Evolutionary conservation across 2,888 invertebrate genomes (phyloP).

Genomic region (Tridacna crocea): DNA sequence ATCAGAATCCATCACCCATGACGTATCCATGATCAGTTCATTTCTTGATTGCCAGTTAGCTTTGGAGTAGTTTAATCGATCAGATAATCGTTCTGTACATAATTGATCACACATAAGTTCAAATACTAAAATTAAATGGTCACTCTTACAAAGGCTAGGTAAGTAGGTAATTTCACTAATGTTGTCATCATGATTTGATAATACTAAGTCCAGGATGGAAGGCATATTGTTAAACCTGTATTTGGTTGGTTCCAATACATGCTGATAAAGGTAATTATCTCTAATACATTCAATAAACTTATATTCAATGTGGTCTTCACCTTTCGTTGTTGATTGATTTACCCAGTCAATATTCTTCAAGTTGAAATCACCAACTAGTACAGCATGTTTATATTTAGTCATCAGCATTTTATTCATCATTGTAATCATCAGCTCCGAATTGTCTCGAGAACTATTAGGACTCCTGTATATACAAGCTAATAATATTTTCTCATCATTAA

Average conservation of each 20-base stretch:
- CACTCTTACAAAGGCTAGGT: not conserved
- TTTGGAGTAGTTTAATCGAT: not conserved
- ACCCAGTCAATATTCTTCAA: not conserved
- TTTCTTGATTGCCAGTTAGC: not conserved
- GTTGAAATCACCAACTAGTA: slow-evolving; percentile 2
- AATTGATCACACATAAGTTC: not conserved
- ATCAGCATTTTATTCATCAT: not conserved
- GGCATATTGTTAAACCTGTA: not conserved
- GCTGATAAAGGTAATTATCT: not conserved
- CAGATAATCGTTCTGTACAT: no score
- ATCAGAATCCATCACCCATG: no score
- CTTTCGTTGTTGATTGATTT: not conserved
- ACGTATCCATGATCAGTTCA: not conserved
- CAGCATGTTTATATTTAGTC: not conserved
- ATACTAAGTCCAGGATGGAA: not conserved
- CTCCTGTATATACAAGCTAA: not conserved
- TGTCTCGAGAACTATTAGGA: not conserved
- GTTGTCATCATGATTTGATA: not conserved
- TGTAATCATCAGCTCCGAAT: not conserved
- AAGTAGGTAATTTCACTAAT: not conserved
- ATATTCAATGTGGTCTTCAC: not conserved
- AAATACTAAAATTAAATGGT: not conserved
- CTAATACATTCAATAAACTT: slow-evolving; percentile 1
- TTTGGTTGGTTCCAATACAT: not conserved
- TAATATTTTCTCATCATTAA: no score